Percentiles rank a stretch among this genome's conserved stretches.
phyloP scores from a whole-genome alignment of 2,888 invertebrate genomes.

The Disparrhopalites patrizii region DNA sequence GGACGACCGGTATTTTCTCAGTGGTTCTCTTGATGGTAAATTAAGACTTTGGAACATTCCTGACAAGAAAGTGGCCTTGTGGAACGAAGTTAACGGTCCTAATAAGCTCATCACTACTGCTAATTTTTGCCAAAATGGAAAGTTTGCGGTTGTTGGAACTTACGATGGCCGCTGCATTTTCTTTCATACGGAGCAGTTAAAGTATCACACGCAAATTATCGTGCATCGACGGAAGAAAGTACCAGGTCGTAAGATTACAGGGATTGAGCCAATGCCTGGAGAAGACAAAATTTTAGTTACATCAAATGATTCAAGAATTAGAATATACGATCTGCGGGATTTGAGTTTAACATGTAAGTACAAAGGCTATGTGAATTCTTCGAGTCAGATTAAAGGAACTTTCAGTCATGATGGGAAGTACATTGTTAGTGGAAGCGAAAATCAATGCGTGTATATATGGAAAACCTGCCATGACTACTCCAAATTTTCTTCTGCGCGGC shows the following conservation, averaged over 20 bases:
- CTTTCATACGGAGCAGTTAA: conserved; percentile 95
- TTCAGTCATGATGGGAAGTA: conserved; percentile 92
- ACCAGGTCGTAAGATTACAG: conserved; percentile 90
- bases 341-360: conserved; percentile 92
- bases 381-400: conserved; percentile 92
- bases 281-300: conserved; percentile 90
- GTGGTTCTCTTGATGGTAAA: conserved; percentile 96
- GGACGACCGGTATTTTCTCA: conserved; percentile 79
- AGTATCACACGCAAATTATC: conserved; percentile 96
- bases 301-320: conserved; percentile 94
- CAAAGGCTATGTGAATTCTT: conserved; percentile 87
- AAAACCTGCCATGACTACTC: conserved; percentile 94
- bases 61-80: conserved; percentile 96
- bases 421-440: conserved; percentile 95
- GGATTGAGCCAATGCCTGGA: conserved; percentile 93
- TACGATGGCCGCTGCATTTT: conserved; percentile 98
- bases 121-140: conserved; percentile 87
- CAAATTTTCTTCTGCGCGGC: conserved; percentile 83
- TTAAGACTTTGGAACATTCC: conserved; percentile 99
- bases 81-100: conserved; percentile 96
- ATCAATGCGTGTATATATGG: conserved; percentile 97
- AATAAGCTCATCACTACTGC: conserved; percentile 93
- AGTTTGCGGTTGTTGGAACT: conserved; percentile 96
- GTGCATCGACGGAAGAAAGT: conserved; percentile 93
- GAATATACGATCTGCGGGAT: conserved; percentile 92